Conservation (phyloP, 2,797 vertebrate genomes). For the Zalophus californianus region DNA sequence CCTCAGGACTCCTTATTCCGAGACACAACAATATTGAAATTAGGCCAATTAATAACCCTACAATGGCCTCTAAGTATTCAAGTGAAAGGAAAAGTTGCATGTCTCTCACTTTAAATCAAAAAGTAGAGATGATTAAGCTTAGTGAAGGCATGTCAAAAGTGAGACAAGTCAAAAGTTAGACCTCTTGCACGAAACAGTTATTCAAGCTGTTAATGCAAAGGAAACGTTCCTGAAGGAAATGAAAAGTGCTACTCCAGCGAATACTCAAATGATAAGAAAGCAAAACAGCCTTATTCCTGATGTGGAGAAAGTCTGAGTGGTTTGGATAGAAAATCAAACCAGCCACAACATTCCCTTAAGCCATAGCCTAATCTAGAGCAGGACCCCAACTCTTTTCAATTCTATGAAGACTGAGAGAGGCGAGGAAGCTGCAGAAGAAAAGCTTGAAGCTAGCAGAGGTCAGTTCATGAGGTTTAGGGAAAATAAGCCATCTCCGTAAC, state of each 20-base stretch:
- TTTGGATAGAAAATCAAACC: neutral
- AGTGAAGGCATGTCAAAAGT: neutral
- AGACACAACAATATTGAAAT: neutral
- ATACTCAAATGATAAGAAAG: neutral
- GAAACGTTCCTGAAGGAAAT: neutral
- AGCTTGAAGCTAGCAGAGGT: neutral
- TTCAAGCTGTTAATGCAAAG: neutral
- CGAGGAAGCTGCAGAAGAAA: neutral
- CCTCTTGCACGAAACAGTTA: neutral
- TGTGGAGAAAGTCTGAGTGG: neutral
- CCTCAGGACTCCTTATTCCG: neutral
- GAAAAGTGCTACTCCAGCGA: neutral
- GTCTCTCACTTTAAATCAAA: neutral
- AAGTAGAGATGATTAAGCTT: neutral
- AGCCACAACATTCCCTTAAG: neutral
- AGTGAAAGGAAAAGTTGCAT: neutral
- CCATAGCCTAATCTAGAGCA: neutral
- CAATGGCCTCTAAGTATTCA: neutral
- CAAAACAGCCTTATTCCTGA: neutral
- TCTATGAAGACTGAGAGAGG: neutral
- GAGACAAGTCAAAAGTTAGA: neutral
- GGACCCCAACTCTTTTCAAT: neutral
- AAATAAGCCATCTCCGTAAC: neutral
- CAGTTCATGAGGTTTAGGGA: neutral
- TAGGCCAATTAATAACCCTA: neutral